Base-by-base conservation (phyloP, 1,140 invertebrate species). In the Solenopsis fugax region DNA sequence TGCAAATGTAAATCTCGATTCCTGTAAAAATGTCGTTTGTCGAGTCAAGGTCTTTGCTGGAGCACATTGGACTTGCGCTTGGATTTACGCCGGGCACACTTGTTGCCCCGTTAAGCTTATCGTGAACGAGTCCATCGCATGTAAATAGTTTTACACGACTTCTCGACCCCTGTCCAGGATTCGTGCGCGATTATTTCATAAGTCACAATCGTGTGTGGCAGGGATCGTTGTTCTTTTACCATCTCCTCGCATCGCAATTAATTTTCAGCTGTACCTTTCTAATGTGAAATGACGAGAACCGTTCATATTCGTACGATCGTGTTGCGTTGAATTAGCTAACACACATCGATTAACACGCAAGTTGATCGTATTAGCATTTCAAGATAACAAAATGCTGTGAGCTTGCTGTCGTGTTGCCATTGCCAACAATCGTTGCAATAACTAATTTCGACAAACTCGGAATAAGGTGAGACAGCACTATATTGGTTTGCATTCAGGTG, bases 21-120 rank as follows among this genome's bases (percentile, higher is more conserved):
- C 6, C 21, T 37, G 29, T 21, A 65, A 52, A 67, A 50, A 67
- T 67, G 24, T 41, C 54, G 7, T 37, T 65, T 67, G 54, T 37
- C 13, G 9, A 64, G 54, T 71, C 50, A 64, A 89, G 65, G 78
- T 81, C 67, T 41, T 80, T 18, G 80, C 69, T 85, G 64, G 12
- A 77, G 77, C 77, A 72, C 12, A 52, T 24, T 60, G 76, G 78
- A 60, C 50, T 85, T 90, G 73, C 24, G 24, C 60, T 60, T 78
- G 76, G 58, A 78, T 48, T 78, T 78, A 48, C 29, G 58, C 77
- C 73, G 64, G 72, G 58, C 90, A 89, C 90, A 92, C 91, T 92
- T 92, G 91, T 92, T 92, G 91, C 91, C 91, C 75, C 71, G 76
- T 78, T 76, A 89, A 90, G 77, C 72, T 88, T 91, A 84, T 92